Percentiles rank a stretch among this genome's conserved stretches.
phyloP scores from a whole-genome alignment of 1,140 invertebrate genomes.

The Batillaria attramentaria region DNA sequence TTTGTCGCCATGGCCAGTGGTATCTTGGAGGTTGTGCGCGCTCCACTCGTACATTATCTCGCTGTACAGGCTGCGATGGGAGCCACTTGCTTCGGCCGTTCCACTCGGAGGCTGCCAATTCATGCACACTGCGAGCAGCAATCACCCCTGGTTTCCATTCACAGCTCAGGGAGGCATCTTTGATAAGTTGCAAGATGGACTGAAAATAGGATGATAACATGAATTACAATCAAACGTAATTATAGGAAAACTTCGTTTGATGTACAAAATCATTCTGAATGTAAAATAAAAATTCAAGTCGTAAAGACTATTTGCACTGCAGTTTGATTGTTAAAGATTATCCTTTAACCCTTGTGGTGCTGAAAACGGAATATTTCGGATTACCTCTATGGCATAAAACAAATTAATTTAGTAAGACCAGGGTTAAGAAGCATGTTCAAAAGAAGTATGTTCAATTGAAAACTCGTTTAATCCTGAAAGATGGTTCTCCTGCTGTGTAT shows the following conservation, averaged over 20 bases:
- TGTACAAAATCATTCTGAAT: not conserved
- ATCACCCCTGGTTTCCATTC: conserved; percentile 60
- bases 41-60: conserved; percentile 49
- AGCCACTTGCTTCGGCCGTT: conserved; percentile 36
- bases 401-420: too few species aligned
- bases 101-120: conserved; percentile 30
- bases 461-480: too few species aligned
- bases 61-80: conserved; percentile 49
- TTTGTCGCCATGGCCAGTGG: conserved; percentile 26
- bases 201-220: conserved; percentile 33
- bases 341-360: too few species aligned
- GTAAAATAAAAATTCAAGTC: not conserved
- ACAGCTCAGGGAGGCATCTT: conserved; percentile 53
- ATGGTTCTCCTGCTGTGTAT: too few species aligned
- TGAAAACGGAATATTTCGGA: too few species aligned
- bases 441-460: too few species aligned
- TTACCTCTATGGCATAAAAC: too few species aligned
- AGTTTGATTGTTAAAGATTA: not conserved
- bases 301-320: not conserved
- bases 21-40: conserved; percentile 17
- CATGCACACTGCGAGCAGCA: conserved; percentile 41
- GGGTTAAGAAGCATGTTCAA: too few species aligned
- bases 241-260: not conserved
- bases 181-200: conserved; percentile 54
- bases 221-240: too few species aligned